These are phyloP conservation scores for Acheta domesticus DNA, from an alignment of 2,888 invertebrate genomes.

Conservation along the genomic window DNA sequence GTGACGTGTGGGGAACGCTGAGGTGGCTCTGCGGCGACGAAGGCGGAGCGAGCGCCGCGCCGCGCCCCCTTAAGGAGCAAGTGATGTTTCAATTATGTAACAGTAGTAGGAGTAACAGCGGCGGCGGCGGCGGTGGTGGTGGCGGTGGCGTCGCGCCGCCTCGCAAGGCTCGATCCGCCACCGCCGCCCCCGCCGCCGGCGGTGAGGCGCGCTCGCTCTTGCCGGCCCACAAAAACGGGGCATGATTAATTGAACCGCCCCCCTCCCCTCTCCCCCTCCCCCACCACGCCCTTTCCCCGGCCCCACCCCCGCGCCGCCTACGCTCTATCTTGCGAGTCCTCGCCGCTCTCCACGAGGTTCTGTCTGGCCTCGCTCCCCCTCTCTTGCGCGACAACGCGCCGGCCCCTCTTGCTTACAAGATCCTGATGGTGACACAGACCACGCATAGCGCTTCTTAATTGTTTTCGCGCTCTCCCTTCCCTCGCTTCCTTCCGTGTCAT, in stretches of 20 bases:
- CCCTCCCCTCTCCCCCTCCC: background rate
- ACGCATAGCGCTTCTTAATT: constrained; percentile 28
- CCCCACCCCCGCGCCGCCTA: background rate
- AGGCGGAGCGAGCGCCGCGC: background rate
- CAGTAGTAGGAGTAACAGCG: constrained; percentile 20
- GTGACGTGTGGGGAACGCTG: background rate
- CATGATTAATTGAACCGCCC: constrained; percentile 18
- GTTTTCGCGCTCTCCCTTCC: constrained; percentile 23
- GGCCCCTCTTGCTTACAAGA: constrained; percentile 18
- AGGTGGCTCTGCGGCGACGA: background rate
- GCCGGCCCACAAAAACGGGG: background rate
- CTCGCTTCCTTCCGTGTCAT: constrained; percentile 4
- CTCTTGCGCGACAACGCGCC: background rate
- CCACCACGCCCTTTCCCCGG: background rate
- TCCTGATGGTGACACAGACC: constrained; percentile 9
- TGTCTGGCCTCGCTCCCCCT: background rate
- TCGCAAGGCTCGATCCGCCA: background rate
- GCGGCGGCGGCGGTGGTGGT: too few species aligned
- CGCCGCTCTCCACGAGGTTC: background rate
- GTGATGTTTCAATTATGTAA: constrained; percentile 32
- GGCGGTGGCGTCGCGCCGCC: background rate
- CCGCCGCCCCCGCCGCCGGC: background rate
- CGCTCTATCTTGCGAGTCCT: background rate
- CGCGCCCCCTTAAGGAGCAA: constrained; percentile 28
- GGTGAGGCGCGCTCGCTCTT: background rate